A percentile compares a stretch with the other conserved stretches of the same genome.
Evolutionary conservation across 1,140 invertebrate genomes (phyloP).

Genomic region (Drosophila ananassae): DNA sequence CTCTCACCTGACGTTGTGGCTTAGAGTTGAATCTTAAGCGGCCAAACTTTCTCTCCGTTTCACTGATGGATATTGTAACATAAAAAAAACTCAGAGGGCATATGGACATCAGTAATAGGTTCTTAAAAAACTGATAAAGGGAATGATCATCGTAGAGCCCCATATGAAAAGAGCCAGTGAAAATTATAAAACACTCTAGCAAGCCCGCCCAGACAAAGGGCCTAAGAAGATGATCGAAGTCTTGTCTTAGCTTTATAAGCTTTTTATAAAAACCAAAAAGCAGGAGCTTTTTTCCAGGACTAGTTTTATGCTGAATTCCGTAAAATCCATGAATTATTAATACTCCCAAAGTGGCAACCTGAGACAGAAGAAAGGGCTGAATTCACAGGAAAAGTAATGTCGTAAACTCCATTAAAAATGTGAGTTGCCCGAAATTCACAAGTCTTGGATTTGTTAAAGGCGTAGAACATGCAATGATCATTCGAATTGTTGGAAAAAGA

Average conservation of each 20-base stretch:
- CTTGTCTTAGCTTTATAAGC: constrained; percentile 34
- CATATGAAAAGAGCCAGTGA: constrained; percentile 33
- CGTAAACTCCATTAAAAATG: neutral
- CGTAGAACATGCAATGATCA: neutral
- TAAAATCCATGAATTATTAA: constrained; percentile 39
- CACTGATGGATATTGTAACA: constrained; percentile 7
- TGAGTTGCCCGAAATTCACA: neutral
- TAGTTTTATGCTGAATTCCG: neutral
- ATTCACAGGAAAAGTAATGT: constrained; percentile 24
- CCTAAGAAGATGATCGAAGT: constrained; percentile 41
- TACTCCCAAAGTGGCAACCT: constrained; percentile 26
- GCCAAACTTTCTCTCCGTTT: constrained; percentile 29
- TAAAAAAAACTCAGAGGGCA: constrained; percentile 38
- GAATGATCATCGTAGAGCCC: constrained; percentile 20
- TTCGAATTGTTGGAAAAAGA: neutral
- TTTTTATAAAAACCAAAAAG: constrained; percentile 12
- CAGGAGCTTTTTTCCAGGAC: neutral
- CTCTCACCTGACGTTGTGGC: constrained; percentile 1
- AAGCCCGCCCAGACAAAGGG: constrained; percentile 42
- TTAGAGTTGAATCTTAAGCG: constrained; percentile 1
- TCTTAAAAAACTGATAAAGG: neutral
- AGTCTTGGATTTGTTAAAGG: neutral
- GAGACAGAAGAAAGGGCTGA: constrained; percentile 33
- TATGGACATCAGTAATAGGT: rapidly evolving
- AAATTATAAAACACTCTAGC: neutral